phyloP scores from a whole-genome alignment of 2,888 invertebrate genomes.

The Prosapia bicincta region DNA sequence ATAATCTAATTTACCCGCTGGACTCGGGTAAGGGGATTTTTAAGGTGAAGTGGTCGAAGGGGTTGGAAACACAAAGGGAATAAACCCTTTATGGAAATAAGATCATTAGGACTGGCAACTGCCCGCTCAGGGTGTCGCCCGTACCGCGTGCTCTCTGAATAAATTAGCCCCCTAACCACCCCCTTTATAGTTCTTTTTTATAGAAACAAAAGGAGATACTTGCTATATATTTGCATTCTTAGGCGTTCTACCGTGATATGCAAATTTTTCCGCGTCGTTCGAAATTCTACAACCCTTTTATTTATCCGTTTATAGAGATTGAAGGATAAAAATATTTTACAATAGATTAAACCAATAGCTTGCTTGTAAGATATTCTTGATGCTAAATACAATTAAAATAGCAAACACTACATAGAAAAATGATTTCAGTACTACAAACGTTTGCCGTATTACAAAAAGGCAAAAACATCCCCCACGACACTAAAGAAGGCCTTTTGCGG shows the following conservation, averaged over 20 bases:
- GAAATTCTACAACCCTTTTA: too few relatives aligned
- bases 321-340: too few relatives aligned
- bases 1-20: background rate
- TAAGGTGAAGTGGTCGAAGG: background rate
- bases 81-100: conserved; percentile 2
- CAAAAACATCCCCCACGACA: too few relatives aligned
- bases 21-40: background rate
- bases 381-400: too few relatives aligned
- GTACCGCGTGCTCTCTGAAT: background rate
- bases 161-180: background rate
- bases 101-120: background rate
- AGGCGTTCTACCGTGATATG: background rate
- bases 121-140: background rate
- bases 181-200: background rate
- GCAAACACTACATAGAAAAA: too few relatives aligned
- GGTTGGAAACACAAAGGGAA: background rate
- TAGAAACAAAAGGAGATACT: background rate
- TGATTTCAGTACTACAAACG: too few relatives aligned
- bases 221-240: background rate
- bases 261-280: background rate
- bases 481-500: too few relatives aligned
- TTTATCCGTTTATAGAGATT: too few relatives aligned
- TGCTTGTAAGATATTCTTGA: too few relatives aligned
- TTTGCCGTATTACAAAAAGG: too few relatives aligned
- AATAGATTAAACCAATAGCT: too few relatives aligned